Base-by-base conservation (phyloP, 2,797 vertebrate species). In the Enteromius thamalakanensis region DNA sequence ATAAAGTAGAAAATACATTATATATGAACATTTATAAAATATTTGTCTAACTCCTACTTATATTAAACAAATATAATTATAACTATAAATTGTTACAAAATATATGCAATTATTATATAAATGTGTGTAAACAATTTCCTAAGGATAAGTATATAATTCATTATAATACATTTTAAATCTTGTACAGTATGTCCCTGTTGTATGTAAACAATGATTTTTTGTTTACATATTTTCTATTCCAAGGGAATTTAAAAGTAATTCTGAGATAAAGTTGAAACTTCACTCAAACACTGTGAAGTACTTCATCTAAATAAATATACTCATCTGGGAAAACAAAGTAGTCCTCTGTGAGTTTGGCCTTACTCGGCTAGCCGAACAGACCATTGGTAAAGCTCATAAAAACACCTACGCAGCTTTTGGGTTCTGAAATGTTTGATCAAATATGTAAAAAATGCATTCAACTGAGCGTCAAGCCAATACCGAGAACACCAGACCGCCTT, bases 401-500 rank as follows among this genome's bases (percentile, higher is more conserved):
- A 26, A 49, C 45, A 12, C 9, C 23, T 45, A 21, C 2, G 40
- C 8, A 47, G 42, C 21, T 9, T 64, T 47, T 45, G 37, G 51
- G 37, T 55, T 42, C 21, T 15, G 9, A 15, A 79, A 49, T 14
- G 2, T 49, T 49, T 37, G 42, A 64, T 37, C n/a, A 75, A 67
- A 65, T 21, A 67, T 81, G 42, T 49, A 26, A 71, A 47, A 62
- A n/a, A 29, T 14, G 15, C 7, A n/a, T 64, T 12, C 2, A 15
- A 67, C 8, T 62, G 11, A 80, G 32, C 1, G 15, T 80, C 45
- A 32, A 62, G 15, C 14, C n/a, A 14, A 53, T 8, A 67, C 23
- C 80, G 71, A 89, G 85, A 83, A 87, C 79, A 82, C 42, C 67
- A 79, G 77, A 68, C 26, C 1, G 9, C 4, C n/a, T 80, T 60